These are phyloP conservation scores for Trichomalopsis sarcophagae DNA, from an alignment of 1,140 invertebrate genomes.

Conservation along the genomic window DNA sequence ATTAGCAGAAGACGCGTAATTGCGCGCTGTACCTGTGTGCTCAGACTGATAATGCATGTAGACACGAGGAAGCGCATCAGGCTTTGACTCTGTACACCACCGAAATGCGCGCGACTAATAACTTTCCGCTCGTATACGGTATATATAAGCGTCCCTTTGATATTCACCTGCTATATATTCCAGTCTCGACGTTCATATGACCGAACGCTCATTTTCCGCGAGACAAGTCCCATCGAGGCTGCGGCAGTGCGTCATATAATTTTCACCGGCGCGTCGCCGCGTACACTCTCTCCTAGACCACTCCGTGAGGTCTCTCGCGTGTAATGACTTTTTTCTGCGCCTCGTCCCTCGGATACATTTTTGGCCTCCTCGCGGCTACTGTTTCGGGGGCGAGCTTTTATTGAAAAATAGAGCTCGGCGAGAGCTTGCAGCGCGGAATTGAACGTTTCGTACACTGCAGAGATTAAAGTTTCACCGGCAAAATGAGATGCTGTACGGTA, in stretches of 20 bases:
- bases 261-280: slow-evolving; percentile 38
- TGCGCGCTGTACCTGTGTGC: slow-evolving; percentile 65
- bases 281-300: slow-evolving; percentile 8
- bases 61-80: background rate
- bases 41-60: background rate
- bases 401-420: slow-evolving; percentile 44
- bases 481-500: background rate
- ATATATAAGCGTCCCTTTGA: slow-evolving; percentile 4
- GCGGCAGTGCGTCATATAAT: slow-evolving; percentile 57
- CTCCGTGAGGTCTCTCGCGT: slow-evolving; percentile 27
- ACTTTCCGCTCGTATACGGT: background rate
- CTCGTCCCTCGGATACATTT: background rate
- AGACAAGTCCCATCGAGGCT: slow-evolving; percentile 59
- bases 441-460: slow-evolving; percentile 6
- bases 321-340: slow-evolving; percentile 47
- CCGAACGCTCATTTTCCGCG: slow-evolving; percentile 54
- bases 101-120: background rate
- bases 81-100: background rate
- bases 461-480: slow-evolving; percentile 16
- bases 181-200: background rate
- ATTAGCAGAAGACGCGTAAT: slow-evolving; percentile 74
- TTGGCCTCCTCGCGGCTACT: background rate
- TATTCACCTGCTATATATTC: slow-evolving; percentile 9
- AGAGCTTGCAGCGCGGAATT: slow-evolving; percentile 1
- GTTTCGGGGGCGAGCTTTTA: slow-evolving; percentile 30